These are phyloP conservation scores for Nycticryphes semicollaris DNA, from an alignment of 2,113 vertebrate genomes.

Conservation along the genomic window DNA sequence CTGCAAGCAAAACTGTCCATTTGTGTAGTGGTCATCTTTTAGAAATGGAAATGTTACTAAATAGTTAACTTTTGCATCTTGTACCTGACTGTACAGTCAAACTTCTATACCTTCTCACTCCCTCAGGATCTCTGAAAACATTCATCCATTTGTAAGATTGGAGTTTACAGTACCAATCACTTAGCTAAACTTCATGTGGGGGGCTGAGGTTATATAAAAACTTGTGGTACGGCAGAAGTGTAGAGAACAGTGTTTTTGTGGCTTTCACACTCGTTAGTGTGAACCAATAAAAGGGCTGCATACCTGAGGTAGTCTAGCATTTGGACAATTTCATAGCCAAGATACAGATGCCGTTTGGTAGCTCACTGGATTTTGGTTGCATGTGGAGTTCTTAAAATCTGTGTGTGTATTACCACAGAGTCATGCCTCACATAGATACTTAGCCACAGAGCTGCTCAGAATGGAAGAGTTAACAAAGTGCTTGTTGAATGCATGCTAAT, in stretches of 20 bases:
- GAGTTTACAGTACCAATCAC: not conserved
- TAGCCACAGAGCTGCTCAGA: not conserved
- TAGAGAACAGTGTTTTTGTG: not conserved
- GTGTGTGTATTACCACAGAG: not conserved
- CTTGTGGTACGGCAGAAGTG: not conserved
- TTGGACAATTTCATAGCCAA: not conserved
- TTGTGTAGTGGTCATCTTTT: not conserved
- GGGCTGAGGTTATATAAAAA: not conserved
- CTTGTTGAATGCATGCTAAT: not conserved
- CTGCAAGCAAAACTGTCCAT: not conserved
- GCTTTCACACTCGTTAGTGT: not conserved
- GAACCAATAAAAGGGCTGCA: not conserved
- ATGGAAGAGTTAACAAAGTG: not conserved
- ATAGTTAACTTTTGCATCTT: not conserved
- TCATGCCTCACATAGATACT: not conserved
- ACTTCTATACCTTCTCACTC: not conserved
- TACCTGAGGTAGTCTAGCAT: not conserved
- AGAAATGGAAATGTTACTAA: not conserved
- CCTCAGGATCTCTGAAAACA: not conserved
- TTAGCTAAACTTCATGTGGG: not conserved
- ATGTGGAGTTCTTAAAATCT: not conserved
- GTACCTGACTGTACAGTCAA: not conserved
- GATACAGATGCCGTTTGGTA: not conserved
- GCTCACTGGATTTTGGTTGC: rapidly evolving
- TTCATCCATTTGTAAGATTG: not conserved